phyloP scores from a whole-genome alignment of 1,140 invertebrate species.

The Cardiocondyla obscurior region DNA sequence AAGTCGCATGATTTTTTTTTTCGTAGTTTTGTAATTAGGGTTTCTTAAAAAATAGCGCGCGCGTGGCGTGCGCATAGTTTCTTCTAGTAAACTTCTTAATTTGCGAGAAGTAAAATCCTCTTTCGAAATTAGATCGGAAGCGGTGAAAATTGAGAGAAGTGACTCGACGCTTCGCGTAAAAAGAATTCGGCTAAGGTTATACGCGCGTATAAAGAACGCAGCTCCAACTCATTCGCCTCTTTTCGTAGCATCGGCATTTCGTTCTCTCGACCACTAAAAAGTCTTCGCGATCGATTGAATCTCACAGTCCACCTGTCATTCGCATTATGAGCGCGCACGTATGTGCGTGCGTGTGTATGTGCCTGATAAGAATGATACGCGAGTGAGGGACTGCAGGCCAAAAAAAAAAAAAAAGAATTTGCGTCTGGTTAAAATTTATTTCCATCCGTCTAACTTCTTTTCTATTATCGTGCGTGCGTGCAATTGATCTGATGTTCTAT shows the following conservation, averaged over 20 bases:
- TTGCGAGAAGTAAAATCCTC: neutral
- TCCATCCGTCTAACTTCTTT: neutral
- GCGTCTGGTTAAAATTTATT: neutral
- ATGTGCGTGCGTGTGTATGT: neutral
- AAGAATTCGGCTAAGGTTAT: neutral
- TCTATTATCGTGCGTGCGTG: neutral
- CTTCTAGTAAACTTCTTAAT: conserved; percentile 7
- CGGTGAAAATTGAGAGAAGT: neutral
- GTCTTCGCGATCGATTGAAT: conserved; percentile 7
- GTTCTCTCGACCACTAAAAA: conserved; percentile 8
- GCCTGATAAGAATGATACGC: conserved; percentile 1
- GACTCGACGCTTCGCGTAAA: neutral
- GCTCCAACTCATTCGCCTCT: neutral
- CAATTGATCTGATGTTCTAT: neutral
- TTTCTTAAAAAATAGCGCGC: too few relatives aligned
- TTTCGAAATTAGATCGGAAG: conserved; percentile 12
- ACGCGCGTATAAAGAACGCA: conserved; percentile 30
- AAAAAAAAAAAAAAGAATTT: too few relatives aligned
- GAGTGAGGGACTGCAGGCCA: neutral
- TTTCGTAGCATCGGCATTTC: neutral
- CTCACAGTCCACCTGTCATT: neutral
- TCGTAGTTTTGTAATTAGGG: too few relatives aligned
- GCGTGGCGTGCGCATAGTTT: too few relatives aligned
- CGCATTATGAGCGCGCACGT: neutral
- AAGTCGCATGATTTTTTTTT: too few relatives aligned